Evolutionary conservation across 2,113 vertebrate species (phyloP).

Genomic region (Anser brachyrhynchus): DNA sequence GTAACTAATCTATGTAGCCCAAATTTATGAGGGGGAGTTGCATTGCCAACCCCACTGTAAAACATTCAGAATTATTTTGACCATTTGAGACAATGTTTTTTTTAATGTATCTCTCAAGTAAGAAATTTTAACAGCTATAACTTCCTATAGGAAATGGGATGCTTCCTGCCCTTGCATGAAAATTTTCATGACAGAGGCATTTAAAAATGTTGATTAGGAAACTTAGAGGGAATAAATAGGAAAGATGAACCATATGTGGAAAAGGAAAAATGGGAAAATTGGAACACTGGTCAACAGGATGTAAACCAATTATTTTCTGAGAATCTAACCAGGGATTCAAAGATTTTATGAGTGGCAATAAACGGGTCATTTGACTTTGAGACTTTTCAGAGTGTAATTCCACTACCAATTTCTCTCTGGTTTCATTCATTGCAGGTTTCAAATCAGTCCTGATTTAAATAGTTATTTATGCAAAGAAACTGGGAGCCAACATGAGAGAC

Average conservation of each 20-base stretch:
- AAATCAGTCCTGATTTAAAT: constrained; percentile 6
- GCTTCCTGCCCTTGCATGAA: background rate
- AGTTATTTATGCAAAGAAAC: background rate
- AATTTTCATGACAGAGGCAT: background rate
- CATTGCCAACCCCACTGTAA: background rate
- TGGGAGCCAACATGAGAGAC: background rate
- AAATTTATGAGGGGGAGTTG: background rate
- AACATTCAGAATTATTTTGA: background rate
- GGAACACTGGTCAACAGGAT: background rate
- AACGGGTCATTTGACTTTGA: background rate
- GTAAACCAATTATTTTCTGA: background rate
- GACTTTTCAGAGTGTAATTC: background rate
- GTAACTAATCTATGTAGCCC: background rate
- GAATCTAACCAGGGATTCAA: background rate
- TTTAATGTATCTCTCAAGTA: background rate
- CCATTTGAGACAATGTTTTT: background rate
- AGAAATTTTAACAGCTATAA: background rate
- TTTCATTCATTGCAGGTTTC: constrained; percentile 21
- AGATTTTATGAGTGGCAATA: background rate
- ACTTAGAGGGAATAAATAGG: background rate
- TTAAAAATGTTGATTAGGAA: constrained; percentile 46
- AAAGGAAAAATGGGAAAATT: background rate
- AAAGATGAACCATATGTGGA: background rate
- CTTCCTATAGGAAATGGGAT: background rate
- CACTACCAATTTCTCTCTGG: background rate